Evolutionary conservation across 2,888 invertebrate species (phyloP).

Genomic region (Steinernema scapterisci): DNA sequence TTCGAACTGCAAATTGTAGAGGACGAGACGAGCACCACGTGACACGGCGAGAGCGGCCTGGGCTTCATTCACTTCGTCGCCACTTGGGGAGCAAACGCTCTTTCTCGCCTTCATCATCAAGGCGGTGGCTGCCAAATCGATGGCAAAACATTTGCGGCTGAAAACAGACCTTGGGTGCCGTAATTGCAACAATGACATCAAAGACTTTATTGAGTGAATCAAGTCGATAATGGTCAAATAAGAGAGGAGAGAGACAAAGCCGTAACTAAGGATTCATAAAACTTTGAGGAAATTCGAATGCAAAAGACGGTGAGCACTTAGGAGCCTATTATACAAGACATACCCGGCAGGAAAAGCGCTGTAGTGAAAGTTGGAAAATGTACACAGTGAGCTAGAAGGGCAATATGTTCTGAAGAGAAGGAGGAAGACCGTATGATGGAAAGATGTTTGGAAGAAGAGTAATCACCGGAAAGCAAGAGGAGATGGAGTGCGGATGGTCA

Average conservation of each 20-base stretch:
- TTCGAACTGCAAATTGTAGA: not conserved
- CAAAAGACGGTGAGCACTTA: constrained; percentile 13
- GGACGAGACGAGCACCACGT: constrained; percentile 25
- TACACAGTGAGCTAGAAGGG: constrained; percentile 24
- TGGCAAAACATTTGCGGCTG: not conserved
- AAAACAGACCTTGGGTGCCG: not conserved
- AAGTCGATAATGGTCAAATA: constrained; percentile 13
- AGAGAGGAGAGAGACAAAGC: not conserved
- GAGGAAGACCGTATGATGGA: not conserved
- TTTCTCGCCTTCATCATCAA: not conserved
- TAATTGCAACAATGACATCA: constrained; percentile 9
- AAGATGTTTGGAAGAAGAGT: not conserved
- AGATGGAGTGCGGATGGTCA: not conserved
- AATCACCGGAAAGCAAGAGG: constrained; percentile 21
- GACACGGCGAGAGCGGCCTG: not conserved
- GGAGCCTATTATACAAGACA: constrained; percentile 29
- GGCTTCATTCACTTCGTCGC: no score
- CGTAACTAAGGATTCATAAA: not conserved
- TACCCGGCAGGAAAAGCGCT: constrained; percentile 30
- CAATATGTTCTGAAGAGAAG: not conserved
- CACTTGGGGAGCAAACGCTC: not conserved
- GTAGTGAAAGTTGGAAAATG: constrained; percentile 17
- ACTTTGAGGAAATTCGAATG: not conserved
- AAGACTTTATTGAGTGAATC: constrained; percentile 3
- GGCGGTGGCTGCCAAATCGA: not conserved